Percentiles rank a stretch among this genome's conserved stretches.
Conservation (phyloP, 1,140 invertebrate genomes). For the Procambarus virginalis region DNA sequence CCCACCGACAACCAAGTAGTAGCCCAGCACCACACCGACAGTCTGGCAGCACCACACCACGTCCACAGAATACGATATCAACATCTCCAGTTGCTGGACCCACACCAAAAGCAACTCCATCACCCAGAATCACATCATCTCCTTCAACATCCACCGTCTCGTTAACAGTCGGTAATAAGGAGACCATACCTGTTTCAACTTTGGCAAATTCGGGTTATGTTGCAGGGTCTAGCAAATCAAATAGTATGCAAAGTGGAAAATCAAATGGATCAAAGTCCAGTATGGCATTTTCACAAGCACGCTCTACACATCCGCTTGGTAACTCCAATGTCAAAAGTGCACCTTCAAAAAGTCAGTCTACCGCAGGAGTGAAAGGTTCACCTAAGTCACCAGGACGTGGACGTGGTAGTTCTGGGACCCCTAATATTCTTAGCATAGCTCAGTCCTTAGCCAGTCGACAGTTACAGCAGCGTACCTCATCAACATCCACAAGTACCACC, state of each 20-base stretch:
- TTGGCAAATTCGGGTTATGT: neutral
- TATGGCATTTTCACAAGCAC: neutral
- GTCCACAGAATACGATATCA: slow-evolving; percentile 12
- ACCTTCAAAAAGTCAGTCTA: slow-evolving; percentile 12
- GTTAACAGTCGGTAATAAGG: slow-evolving; percentile 5
- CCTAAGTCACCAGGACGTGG: slow-evolving; percentile 54
- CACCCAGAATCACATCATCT: neutral
- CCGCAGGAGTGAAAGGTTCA: slow-evolving; percentile 20
- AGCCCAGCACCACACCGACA: slow-evolving; percentile 34
- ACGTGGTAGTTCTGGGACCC: slow-evolving; percentile 12
- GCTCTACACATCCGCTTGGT: neutral
- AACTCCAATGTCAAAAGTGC: slow-evolving; percentile 9
- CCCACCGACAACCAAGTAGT: neutral
- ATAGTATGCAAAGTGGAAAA: slow-evolving; percentile 4
- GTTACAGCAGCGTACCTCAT: slow-evolving; percentile 34
- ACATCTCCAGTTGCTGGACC: neutral
- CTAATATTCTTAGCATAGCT: slow-evolving; percentile 72
- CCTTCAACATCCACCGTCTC: slow-evolving; percentile 2
- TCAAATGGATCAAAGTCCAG: slow-evolving; percentile 5
- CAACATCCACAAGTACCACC: slow-evolving; percentile 6
- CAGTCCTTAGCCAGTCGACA: slow-evolving; percentile 72
- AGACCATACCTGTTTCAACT: neutral
- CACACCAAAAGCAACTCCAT: neutral
- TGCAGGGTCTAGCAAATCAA: neutral
- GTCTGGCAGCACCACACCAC: slow-evolving; percentile 15